Evolutionary conservation across 53 echinoderm and acorn worm species (phyloP).

Genomic region (Temnopleurus reevesii): DNA sequence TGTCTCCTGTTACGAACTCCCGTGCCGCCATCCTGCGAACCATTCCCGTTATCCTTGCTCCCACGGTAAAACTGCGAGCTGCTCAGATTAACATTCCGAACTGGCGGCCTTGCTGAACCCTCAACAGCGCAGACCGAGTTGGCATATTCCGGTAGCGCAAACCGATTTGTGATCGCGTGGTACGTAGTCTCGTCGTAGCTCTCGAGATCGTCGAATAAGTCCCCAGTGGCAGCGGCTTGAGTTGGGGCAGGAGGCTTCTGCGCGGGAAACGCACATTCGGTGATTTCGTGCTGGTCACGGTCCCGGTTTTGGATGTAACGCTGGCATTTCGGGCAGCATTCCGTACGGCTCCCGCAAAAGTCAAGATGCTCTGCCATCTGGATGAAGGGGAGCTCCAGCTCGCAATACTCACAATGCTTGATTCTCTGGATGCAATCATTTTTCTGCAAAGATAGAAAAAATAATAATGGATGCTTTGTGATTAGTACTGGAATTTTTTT

Average conservation of each 20-base stretch:
- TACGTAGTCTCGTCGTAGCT: not conserved
- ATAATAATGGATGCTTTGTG: not conserved
- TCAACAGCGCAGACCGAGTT: not conserved
- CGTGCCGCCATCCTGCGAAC: not conserved
- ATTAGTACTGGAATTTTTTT: not conserved
- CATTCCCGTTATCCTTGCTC: not conserved
- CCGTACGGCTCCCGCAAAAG: slow-evolving; percentile 94
- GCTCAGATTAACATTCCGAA: not conserved
- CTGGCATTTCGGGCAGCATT: slow-evolving; percentile 76
- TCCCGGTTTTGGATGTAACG: slow-evolving; percentile 83
- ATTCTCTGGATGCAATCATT: slow-evolving; percentile 69
- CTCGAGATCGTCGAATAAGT: not conserved
- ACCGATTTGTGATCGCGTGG: slow-evolving; percentile 14
- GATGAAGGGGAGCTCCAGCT: slow-evolving; percentile 71
- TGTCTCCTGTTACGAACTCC: slow-evolving; percentile 51
- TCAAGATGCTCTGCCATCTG: slow-evolving; percentile 73
- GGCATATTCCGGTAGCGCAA: slow-evolving; percentile 9
- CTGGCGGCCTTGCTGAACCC: not conserved
- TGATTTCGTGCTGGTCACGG: slow-evolving; percentile 67
- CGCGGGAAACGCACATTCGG: slow-evolving; percentile 64
- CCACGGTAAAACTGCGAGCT: not conserved
- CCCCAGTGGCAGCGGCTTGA: not conserved
- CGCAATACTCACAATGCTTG: slow-evolving; percentile 84
- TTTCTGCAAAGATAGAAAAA: slow-evolving; percentile 47
- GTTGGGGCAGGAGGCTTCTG: not conserved